Evolutionary conservation across 2,888 invertebrate species (phyloP).

Genomic region (Drepana falcataria): DNA sequence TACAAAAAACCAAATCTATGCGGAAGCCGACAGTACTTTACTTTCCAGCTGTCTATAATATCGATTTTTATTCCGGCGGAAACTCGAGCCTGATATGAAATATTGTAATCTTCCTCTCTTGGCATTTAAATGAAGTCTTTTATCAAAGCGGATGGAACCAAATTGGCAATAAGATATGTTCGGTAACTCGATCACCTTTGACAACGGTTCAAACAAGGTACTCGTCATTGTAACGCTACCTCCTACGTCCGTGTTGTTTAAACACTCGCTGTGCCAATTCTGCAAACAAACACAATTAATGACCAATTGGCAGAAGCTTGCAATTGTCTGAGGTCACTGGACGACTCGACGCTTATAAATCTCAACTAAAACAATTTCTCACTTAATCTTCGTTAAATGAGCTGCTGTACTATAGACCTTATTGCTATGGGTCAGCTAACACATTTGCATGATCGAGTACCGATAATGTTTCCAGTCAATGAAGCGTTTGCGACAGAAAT

Average conservation of each 20-base stretch:
- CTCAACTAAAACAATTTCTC: conserved; percentile 71
- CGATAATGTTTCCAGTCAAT: conserved; percentile 42
- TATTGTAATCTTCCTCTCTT: too few species aligned
- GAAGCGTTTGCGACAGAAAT: conserved; percentile 46
- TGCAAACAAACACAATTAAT: conserved; percentile 67
- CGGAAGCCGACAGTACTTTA: too few species aligned
- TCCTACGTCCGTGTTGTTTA: conserved; percentile 40
- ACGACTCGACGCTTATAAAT: conserved; percentile 58
- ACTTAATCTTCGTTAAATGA: conserved; percentile 47
- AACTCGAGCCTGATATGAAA: too few species aligned
- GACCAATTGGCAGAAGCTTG: conserved; percentile 54
- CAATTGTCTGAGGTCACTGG: conserved; percentile 42
- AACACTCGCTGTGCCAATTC: conserved; percentile 55
- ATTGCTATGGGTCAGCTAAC: conserved; percentile 29
- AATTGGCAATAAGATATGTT: not conserved
- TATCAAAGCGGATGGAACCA: not conserved
- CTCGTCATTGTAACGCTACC: conserved; percentile 13
- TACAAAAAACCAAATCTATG: too few species aligned
- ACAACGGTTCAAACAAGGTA: not conserved
- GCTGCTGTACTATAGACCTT: conserved; percentile 29
- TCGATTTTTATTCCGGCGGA: too few species aligned
- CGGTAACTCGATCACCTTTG: not conserved
- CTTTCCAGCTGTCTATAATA: too few species aligned
- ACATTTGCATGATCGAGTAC: conserved; percentile 35
- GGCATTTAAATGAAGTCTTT: too few species aligned